Base-by-base conservation (phyloP, 1,140 invertebrate genomes). In the Cotesia glomerata region DNA sequence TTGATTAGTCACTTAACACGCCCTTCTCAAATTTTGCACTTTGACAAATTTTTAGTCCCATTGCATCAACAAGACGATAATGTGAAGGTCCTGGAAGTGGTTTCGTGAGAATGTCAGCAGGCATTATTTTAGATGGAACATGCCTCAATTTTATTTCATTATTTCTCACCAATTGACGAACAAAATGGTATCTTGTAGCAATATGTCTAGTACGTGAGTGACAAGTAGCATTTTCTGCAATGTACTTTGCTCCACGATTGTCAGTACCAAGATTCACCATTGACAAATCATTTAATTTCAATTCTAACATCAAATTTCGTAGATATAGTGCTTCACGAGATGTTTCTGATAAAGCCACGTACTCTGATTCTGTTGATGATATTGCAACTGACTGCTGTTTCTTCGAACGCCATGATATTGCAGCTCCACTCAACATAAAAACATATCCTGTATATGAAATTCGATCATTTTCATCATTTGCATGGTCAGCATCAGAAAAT, bases 351-450 rank as follows among this genome's bases (percentile, higher is more conserved):
- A 45, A 16, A 45, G 26, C 32, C 32, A 64, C 14, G 16, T 39
- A 64, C 32, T 64, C 35, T 45, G 62, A 9, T 16, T 64, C 62
- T 14, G 62, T 64, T 4, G 35, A 45, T n/a, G 62, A 64, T 4
- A 64, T 34, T 14, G 62, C 62, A 1, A 64, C 14, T n/a, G 62
- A n/a, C n/a, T 16, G 9, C n/a, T 74, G 61, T 16, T 63, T 63
- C 18, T 63, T 11, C 5, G 61, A 8, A 39, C 36, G 13, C 36
- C 61, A 63, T 4, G 13, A 5, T 14, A 63, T 45, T 13, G 35
- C 61, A n/a, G 61, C 34, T 39, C 61, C 61, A 16, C 8, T 13
- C 7, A 63, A n/a, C 4, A 39, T 63, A 16, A 63, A 63, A 0
- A 14, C n/a, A 45, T 39, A 63, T 8, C 61, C 61, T n/a, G 61